A percentile compares a stretch with the other conserved stretches of the same genome.
Conservation (phyloP, 2,888 invertebrate species). For the Siphlonurus alternatus region DNA sequence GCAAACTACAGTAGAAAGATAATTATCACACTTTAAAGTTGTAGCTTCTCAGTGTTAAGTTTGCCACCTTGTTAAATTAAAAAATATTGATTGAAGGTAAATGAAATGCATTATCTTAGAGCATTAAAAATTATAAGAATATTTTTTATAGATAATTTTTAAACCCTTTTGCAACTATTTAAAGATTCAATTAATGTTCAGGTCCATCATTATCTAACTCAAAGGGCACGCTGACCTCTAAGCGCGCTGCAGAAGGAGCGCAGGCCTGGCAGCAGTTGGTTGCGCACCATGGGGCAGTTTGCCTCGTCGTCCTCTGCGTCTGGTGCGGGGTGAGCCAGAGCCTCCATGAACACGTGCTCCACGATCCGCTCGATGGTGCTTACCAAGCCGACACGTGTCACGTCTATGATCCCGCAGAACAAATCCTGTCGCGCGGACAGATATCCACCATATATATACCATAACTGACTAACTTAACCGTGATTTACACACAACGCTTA, state of each 20-base stretch:
- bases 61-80: no score
- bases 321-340: slow-evolving; percentile 59
- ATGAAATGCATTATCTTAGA: no score
- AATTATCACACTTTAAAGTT: not conserved
- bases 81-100: no score
- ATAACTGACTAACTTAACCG: no score
- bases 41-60: no score
- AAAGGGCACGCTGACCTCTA: slow-evolving; percentile 46
- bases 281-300: slow-evolving; percentile 64
- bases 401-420: slow-evolving; percentile 67
- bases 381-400: slow-evolving; percentile 60
- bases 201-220: no score
- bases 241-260: slow-evolving; percentile 80
- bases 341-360: slow-evolving; percentile 81
- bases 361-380: slow-evolving; percentile 76
- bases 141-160: no score
- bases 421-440: slow-evolving; percentile 20
- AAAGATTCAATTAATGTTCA: no score
- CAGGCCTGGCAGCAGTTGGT: slow-evolving; percentile 62
- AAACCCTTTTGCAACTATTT: no score
- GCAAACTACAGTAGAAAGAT: slow-evolving; percentile 39
- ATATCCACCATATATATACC: no score
- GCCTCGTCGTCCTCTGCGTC: slow-evolving; percentile 59
- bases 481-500: no score
- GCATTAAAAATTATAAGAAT: no score